phyloP scores from a whole-genome alignment of 2,113 vertebrate species.

The Chloroceryle aenea region DNA sequence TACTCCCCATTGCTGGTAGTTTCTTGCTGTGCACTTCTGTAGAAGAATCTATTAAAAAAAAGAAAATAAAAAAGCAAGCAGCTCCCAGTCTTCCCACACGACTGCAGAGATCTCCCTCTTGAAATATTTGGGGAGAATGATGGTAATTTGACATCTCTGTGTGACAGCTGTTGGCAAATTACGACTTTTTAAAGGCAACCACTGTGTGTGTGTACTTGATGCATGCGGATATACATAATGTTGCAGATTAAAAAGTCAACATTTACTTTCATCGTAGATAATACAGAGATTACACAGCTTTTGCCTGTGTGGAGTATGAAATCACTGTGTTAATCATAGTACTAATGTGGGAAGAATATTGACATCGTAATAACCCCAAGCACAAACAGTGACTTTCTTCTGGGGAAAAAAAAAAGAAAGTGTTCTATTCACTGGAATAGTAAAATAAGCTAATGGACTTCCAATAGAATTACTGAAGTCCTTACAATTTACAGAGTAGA shows the following conservation, averaged over 20 bases:
- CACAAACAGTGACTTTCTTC: background rate
- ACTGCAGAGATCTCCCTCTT: conserved; percentile 14
- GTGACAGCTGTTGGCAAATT: conserved; percentile 48
- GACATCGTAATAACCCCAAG: conserved; percentile 2
- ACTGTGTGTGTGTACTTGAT: conserved; percentile 11
- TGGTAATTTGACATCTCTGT: conserved; percentile 54
- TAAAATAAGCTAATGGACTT: background rate
- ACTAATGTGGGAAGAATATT: conserved; percentile 29
- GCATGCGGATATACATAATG: background rate
- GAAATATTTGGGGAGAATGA: conserved; percentile 15
- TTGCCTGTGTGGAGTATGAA: conserved; percentile 17
- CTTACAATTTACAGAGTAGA: background rate
- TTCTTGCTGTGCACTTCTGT: conserved; percentile 13
- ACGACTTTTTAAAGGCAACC: conserved; percentile 19
- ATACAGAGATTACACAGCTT: conserved; percentile 43
- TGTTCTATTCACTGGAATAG: background rate
- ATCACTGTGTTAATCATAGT: conserved; percentile 36
- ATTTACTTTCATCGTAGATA: conserved; percentile 32
- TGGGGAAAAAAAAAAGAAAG: background rate
- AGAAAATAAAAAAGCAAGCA: background rate
- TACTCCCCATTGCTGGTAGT: background rate
- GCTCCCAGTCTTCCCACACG: background rate
- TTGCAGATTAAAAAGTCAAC: conserved; percentile 37
- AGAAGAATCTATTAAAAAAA: background rate
- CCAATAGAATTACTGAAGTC: background rate